Conservation (phyloP, 2,888 invertebrate genomes). For the Andrena flavipes region DNA sequence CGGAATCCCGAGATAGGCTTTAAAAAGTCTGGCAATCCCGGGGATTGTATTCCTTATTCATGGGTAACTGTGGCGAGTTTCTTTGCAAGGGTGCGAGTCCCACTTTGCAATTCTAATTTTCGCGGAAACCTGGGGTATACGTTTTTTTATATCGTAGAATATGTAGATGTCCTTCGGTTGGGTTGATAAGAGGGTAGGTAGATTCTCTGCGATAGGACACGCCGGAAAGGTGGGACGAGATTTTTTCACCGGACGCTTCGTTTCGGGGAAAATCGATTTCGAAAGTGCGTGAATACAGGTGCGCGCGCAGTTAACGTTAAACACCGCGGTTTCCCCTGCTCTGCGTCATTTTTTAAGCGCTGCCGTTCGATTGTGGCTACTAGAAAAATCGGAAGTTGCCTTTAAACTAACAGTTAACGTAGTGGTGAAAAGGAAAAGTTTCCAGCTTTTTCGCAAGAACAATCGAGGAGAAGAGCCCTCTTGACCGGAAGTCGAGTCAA, state of each 20-base stretch:
- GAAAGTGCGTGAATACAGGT: background rate
- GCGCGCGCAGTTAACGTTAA: conserved; percentile 7
- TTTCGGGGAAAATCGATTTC: conserved; percentile 1
- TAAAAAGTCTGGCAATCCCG: too few species aligned
- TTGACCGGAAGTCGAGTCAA: background rate
- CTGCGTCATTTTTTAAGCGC: background rate
- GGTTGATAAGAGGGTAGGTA: too few species aligned
- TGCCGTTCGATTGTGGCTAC: too few species aligned
- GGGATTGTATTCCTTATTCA: too few species aligned
- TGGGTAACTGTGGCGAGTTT: conserved; percentile 3
- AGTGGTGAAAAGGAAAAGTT: background rate
- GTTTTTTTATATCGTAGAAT: background rate
- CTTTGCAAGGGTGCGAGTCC: background rate
- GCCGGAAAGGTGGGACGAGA: too few species aligned
- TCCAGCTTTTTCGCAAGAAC: background rate
- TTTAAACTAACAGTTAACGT: too few species aligned
- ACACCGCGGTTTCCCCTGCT: background rate
- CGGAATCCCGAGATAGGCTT: too few species aligned
- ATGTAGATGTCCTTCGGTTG: background rate
- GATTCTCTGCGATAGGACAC: too few species aligned
- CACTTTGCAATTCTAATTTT: background rate
- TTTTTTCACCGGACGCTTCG: conserved; percentile 6
- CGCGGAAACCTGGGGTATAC: background rate
- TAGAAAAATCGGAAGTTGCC: too few species aligned
- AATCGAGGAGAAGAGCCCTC: too few species aligned